These are phyloP conservation scores for Cephus pulcher DNA, from an alignment of 2,888 invertebrate genomes.

Conservation along the genomic window DNA sequence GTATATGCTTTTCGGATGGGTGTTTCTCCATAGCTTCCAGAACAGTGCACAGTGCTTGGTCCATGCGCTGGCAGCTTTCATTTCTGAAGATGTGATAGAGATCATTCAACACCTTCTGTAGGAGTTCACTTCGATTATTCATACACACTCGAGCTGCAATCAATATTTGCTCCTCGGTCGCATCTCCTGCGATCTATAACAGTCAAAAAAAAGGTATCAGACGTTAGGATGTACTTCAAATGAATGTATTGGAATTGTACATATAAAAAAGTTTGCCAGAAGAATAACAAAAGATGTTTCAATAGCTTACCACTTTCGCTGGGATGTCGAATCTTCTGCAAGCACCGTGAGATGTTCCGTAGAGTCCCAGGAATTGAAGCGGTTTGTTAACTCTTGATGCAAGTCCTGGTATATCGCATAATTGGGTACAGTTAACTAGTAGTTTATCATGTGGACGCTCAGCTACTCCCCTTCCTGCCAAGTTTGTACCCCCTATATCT, in stretches of 20 bases:
- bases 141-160: constrained; percentile 86
- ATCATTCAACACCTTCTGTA: constrained; percentile 89
- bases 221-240: constrained; percentile 1
- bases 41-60: constrained; percentile 82
- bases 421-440: constrained; percentile 29
- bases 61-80: constrained; percentile 82
- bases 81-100: constrained; percentile 88
- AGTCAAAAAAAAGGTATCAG: neutral
- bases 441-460: constrained; percentile 61
- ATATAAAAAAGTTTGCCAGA: neutral
- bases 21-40: constrained; percentile 92
- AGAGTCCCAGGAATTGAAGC: constrained; percentile 91
- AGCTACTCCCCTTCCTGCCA: constrained; percentile 87
- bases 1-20: constrained; percentile 87
- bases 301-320: constrained; percentile 78
- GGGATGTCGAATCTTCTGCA: constrained; percentile 93
- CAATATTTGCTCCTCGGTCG: constrained; percentile 90
- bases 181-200: constrained; percentile 88
- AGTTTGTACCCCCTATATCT: constrained; percentile 96
- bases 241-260: neutral
- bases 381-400: constrained; percentile 80
- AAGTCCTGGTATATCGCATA: constrained; percentile 88
- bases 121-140: constrained; percentile 81
- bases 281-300: neutral
- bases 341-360: constrained; percentile 90